Evolutionary conservation across 2,113 vertebrate species (phyloP).

Genomic region (Cyanocitta stelleri): DNA sequence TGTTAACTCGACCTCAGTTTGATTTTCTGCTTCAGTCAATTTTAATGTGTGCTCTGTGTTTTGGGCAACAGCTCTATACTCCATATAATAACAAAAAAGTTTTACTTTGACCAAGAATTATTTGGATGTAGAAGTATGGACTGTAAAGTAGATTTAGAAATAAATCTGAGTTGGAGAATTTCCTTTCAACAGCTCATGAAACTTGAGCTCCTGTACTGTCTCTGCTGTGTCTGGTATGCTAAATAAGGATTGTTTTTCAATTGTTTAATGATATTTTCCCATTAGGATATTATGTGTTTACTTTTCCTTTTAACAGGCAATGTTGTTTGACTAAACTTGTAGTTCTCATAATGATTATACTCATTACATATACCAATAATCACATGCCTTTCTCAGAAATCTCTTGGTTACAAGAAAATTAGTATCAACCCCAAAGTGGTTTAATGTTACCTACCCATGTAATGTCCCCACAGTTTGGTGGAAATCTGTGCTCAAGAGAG

Average conservation of each 20-base stretch:
- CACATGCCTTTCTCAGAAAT: background rate
- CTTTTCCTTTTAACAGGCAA: background rate
- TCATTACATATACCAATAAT: background rate
- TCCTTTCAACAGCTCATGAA: background rate
- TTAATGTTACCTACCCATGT: background rate
- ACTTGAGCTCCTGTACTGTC: accelerated
- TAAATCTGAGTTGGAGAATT: background rate
- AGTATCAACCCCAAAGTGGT: background rate
- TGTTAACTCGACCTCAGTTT: background rate
- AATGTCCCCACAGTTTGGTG: background rate
- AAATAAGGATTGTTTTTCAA: background rate
- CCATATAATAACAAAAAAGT: background rate
- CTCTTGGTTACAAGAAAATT: background rate
- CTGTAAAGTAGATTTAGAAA: background rate
- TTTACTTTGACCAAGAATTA: background rate
- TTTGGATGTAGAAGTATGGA: background rate
- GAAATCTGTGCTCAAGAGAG: background rate
- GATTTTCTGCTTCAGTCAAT: background rate
- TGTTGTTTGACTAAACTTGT: background rate
- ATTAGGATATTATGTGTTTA: background rate
- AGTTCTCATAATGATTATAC: background rate
- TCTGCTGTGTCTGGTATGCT: background rate
- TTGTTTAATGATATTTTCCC: background rate
- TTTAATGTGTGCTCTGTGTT: background rate
- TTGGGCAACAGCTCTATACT: background rate